These are phyloP conservation scores for Netelia inedita DNA, from an alignment of 2,888 invertebrate genomes.

Conservation along the genomic window DNA sequence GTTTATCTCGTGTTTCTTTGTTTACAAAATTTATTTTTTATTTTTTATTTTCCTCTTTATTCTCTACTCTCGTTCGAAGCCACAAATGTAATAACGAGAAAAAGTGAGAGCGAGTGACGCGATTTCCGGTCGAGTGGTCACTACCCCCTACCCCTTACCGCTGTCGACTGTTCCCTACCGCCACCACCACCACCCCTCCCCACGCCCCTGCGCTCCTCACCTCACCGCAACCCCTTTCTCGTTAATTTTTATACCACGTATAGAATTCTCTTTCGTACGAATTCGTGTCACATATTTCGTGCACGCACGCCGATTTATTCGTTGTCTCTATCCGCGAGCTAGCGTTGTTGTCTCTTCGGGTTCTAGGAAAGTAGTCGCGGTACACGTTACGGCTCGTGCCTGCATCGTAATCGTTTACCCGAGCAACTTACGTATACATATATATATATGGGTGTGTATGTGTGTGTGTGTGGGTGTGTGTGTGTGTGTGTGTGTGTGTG, in stretches of 20 bases:
- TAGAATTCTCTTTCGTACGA: conserved; percentile 31
- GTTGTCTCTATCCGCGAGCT: conserved; percentile 19
- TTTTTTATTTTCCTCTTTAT: conserved; percentile 13
- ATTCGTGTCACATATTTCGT: conserved; percentile 53
- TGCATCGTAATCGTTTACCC: conserved; percentile 63
- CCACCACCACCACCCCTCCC: no score
- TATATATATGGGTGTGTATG: neutral
- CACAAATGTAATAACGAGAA: conserved; percentile 40
- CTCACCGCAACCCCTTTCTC: no score
- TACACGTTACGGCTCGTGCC: conserved; percentile 54
- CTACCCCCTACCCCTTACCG: conserved; percentile 12
- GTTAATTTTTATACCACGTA: neutral
- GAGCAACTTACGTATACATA: conserved; percentile 48
- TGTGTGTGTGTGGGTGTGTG: neutral
- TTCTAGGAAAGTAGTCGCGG: conserved; percentile 64
- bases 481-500: neutral
- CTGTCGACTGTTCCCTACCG: no score
- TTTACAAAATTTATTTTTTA: neutral
- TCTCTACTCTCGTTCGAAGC: neutral
- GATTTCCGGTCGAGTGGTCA: conserved; percentile 76
- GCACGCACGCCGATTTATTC: conserved; percentile 61
- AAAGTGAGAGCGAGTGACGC: conserved; percentile 72
- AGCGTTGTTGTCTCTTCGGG: conserved; percentile 45
- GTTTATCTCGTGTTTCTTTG: no score
- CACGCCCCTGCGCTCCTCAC: neutral